Percentiles rank a stretch among this genome's conserved stretches.
Evolutionary conservation across 2,113 vertebrate species (phyloP).

Genomic region (Amphiprion ocellaris): DNA sequence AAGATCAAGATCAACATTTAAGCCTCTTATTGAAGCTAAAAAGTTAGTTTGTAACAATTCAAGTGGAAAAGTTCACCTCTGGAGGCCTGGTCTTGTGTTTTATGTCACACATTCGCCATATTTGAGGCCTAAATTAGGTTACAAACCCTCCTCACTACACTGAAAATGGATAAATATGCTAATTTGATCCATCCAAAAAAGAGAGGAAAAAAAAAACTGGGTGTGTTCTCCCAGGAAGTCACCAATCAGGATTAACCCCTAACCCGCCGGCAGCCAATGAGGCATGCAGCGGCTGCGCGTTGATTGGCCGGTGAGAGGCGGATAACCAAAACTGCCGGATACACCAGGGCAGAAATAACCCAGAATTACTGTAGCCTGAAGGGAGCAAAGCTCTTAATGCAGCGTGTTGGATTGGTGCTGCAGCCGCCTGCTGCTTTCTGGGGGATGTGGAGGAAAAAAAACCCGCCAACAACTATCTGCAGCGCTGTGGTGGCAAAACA

Average conservation of each 20-base stretch:
- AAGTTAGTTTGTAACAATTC: constrained; percentile 5
- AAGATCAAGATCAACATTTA: neutral
- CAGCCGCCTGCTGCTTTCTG: constrained; percentile 37
- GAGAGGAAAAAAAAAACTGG: neutral
- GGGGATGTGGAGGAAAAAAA: constrained; percentile 27
- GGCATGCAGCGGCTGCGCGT: constrained; percentile 52
- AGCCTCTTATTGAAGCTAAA: neutral
- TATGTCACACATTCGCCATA: neutral
- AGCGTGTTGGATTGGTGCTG: constrained; percentile 47
- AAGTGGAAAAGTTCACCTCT: neutral
- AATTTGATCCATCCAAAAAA: constrained; percentile 39
- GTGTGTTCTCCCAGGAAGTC: constrained; percentile 44
- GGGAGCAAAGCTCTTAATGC: constrained; percentile 58
- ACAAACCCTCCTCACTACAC: constrained; percentile 33
- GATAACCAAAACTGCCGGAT: constrained; percentile 77
- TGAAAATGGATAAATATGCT: constrained; percentile 57
- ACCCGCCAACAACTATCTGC: constrained; percentile 41
- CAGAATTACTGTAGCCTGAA: constrained; percentile 63
- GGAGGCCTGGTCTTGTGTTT: neutral
- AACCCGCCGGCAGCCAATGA: constrained; percentile 72
- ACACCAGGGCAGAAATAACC: constrained; percentile 72
- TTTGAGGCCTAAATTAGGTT: constrained; percentile 40
- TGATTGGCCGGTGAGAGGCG: constrained; percentile 62
- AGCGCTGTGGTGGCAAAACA: constrained; percentile 13
- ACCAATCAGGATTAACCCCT: constrained; percentile 69